These are phyloP conservation scores for Ellobius talpinus DNA, from an alignment of 2,113 vertebrate genomes.

Conservation along the genomic window DNA sequence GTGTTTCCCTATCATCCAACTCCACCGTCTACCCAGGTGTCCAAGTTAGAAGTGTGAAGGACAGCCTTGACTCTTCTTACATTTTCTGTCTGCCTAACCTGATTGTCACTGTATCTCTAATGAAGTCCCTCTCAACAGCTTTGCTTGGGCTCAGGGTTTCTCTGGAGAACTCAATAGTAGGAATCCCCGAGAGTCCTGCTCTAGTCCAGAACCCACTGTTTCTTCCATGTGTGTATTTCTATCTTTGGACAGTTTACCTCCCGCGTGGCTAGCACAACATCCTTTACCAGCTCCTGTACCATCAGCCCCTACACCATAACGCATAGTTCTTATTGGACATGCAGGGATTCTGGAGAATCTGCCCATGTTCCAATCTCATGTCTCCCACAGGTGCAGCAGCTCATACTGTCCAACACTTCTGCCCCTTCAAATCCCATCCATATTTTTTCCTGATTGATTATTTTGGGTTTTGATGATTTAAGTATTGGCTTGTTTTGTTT, in stretches of 20 bases:
- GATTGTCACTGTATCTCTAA: neutral
- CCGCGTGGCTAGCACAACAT: neutral
- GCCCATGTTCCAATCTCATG: neutral
- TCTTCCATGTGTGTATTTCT: neutral
- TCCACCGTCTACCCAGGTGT: neutral
- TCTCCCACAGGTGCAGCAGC: neutral
- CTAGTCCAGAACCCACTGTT: neutral
- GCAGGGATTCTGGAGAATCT: neutral
- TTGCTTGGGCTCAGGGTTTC: neutral
- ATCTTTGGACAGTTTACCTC: neutral
- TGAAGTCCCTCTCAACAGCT: neutral
- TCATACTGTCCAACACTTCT: neutral
- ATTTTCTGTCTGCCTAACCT: neutral
- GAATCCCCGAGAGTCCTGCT: neutral
- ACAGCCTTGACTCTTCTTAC: neutral
- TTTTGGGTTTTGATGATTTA: neutral
- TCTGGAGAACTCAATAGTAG: neutral
- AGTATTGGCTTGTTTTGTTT: neutral
- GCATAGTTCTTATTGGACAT: neutral
- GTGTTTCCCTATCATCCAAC: neutral
- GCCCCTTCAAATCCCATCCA: neutral
- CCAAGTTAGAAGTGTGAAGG: neutral
- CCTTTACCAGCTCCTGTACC: neutral
- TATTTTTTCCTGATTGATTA: neutral
- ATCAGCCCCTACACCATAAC: fast-evolving